These are phyloP conservation scores for Rhinogobio ventralis DNA, from an alignment of 2,797 vertebrate species.

Conservation along the genomic window DNA sequence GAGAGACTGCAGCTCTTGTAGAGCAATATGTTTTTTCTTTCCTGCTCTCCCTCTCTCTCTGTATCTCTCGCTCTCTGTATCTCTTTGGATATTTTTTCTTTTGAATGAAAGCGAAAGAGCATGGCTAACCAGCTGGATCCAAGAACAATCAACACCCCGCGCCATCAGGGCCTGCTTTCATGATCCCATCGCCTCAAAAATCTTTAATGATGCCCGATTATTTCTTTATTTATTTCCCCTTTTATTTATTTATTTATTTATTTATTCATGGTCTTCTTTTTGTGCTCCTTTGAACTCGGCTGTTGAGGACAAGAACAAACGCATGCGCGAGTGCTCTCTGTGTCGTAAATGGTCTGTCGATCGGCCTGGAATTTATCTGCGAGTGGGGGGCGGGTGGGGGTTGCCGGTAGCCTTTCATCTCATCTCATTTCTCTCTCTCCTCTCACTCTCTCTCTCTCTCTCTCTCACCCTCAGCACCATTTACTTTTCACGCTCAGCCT, in stretches of 20 bases:
- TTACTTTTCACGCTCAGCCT: constrained; percentile 63
- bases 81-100: constrained; percentile 29
- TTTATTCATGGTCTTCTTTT: constrained; percentile 42
- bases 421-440: constrained; percentile 52
- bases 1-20: constrained; percentile 20
- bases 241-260: constrained; percentile 55
- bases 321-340: constrained; percentile 60
- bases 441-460: constrained; percentile 49
- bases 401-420: constrained; percentile 69
- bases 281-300: constrained; percentile 54
- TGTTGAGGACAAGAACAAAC: constrained; percentile 52
- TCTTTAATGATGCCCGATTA: constrained; percentile 55
- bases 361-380: constrained; percentile 70
- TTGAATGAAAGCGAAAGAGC: constrained; percentile 54
- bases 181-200: constrained; percentile 47
- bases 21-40: not conserved
- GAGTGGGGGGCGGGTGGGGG: constrained; percentile 52
- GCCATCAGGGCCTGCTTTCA: constrained; percentile 46
- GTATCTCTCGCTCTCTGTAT: not conserved
- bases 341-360: constrained; percentile 65
- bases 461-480: constrained; percentile 61
- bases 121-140: constrained; percentile 57
- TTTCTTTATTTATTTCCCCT: constrained; percentile 59
- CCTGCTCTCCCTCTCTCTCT: not conserved
- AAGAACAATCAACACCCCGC: constrained; percentile 50